Conservation (phyloP, 2,888 invertebrate genomes). For the Cybosia mesomella region DNA sequence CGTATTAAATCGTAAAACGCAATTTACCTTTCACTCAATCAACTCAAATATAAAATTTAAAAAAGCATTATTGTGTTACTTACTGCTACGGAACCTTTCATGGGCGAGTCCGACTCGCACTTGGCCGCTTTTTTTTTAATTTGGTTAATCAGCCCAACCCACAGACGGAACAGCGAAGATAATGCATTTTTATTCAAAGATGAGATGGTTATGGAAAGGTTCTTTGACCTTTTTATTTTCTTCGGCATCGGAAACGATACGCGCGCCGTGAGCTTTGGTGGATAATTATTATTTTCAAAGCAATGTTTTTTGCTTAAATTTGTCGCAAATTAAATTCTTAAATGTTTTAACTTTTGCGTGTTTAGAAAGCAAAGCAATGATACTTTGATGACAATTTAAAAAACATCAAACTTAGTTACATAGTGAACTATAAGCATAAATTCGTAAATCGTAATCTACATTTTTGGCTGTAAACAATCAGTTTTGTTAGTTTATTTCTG, state of each 20-base stretch:
- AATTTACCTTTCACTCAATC: no score
- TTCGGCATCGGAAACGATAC: not conserved
- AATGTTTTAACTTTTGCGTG: not conserved
- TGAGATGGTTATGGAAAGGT: not conserved
- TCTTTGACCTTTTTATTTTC: slow-evolving; percentile 2
- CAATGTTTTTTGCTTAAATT: not conserved
- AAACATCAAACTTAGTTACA: not conserved
- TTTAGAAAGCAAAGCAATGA: not conserved
- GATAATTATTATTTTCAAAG: not conserved
- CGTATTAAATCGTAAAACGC: no score
- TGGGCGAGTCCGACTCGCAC: no score
- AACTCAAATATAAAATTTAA: no score
- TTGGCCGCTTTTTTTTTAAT: no score
- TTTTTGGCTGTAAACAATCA: not conserved
- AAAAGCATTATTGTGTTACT: no score
- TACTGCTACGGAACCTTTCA: no score
- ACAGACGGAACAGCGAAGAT: not conserved
- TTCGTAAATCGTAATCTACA: not conserved
- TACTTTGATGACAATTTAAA: not conserved
- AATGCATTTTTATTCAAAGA: not conserved
- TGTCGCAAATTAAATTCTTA: not conserved
- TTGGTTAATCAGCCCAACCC: not conserved
- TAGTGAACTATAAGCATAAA: not conserved
- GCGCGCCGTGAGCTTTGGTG: not conserved
- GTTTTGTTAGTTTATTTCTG: not conserved